phyloP scores from a whole-genome alignment of 1,140 invertebrate genomes.

The Eumaeus atala region DNA sequence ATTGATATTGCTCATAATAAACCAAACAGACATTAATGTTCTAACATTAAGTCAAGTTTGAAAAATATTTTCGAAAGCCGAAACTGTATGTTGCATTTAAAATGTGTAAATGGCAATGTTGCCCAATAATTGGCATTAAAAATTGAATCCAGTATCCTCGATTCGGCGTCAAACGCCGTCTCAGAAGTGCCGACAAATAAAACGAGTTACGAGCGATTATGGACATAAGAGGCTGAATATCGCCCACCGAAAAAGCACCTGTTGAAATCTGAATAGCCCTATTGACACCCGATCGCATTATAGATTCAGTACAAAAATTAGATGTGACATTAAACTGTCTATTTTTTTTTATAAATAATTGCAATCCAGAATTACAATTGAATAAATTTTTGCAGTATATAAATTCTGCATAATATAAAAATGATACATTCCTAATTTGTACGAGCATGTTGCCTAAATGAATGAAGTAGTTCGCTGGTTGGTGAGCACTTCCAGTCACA shows the following conservation, averaged over 20 bases:
- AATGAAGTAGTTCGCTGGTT: no score
- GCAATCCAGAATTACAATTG: no score
- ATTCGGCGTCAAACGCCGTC: conserved; percentile 33
- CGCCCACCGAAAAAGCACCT: conserved; percentile 47
- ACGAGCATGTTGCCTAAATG: no score
- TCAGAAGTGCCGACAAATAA: conserved; percentile 45
- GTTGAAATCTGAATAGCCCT: conserved; percentile 41
- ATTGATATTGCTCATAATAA: no score
- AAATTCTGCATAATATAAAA: no score
- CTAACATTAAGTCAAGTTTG: no score
- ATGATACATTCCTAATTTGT: no score
- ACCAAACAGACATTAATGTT: no score
- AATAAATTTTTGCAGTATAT: not conserved
- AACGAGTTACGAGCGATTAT: conserved; percentile 41
- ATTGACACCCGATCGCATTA: conserved; percentile 25
- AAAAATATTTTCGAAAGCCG: no score
- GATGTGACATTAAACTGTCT: not conserved
- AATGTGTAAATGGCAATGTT: conserved; percentile 8
- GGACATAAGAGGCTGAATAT: conserved; percentile 45
- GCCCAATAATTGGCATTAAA: conserved; percentile 32
- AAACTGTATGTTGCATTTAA: conserved; percentile 9
- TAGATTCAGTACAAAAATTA: conserved; percentile 2
- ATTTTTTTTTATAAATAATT: not conserved
- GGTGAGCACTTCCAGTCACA: no score
- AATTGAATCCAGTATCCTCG: conserved; percentile 30